Evolutionary conservation across 2,888 invertebrate species (phyloP), one percentile per base, ranked within the genome.

Genomic region (Gryllus longicercus): DNA sequence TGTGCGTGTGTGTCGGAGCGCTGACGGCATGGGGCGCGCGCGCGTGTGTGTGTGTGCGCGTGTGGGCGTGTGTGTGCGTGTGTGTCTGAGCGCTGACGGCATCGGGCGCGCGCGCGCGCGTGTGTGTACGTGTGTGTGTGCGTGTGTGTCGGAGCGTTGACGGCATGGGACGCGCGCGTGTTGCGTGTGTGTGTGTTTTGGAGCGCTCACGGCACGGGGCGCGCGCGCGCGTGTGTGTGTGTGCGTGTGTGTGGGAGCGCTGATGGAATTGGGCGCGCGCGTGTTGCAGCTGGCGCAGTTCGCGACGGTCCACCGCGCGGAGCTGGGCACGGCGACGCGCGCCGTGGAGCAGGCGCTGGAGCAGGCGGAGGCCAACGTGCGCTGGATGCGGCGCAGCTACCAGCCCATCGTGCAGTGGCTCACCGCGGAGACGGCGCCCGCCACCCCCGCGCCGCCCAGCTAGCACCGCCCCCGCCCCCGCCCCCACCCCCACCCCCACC

Each of bases 291-390:
- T 95, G 81, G 89, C 92, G 85, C 89, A 91, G 76, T 95, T 95
- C 85, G 89, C 92, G 2, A 87, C 88, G 1, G 90, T 90, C 79
- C 91, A 91, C 80, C 89, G 90, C 81, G 89, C 91, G 76, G 93
- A 94, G 81, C 88, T 94, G 18, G 93, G 94, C 0, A 87, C 89
- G 10, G 91, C 91, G 0, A 88, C 89, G 1, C 88, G 95, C 82
- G 92, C 94, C 0, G 91, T 95, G 0, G 91, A 92, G 81, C 96
- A 96, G 87, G 92, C 94, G 0, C 87, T 96, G 12, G 97, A 97
- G 85, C 91, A 93, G 79, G 93, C 93, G 0, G 91, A 93, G 83
- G 92, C 93, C 5, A 96, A 96, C 86, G 93, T 96, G 0, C 91
- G 92, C 83, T 97, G 97, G 97, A 93, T 94, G 91, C 89, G 92